Percentiles rank a stretch among this genome's conserved stretches.
Conservation (phyloP, 2,797 vertebrate genomes). For the Pampus argenteus region DNA sequence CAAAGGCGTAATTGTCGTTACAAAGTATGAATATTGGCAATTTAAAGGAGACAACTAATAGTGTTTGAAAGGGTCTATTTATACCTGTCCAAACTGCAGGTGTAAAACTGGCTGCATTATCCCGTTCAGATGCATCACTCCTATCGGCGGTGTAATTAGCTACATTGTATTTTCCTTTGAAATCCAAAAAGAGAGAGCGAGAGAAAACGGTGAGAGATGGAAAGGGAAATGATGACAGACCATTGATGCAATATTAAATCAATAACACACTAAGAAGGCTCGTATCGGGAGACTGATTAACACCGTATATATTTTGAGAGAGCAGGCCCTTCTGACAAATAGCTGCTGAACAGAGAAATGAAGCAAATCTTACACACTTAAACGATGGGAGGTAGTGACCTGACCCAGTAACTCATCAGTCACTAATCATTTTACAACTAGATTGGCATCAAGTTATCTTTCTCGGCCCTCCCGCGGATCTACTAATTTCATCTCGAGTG, state of each 20-base stretch:
- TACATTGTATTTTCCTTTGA: neutral
- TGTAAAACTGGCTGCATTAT: neutral
- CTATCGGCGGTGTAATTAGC: slow-evolving; percentile 1
- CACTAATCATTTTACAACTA: neutral
- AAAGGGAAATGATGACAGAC: slow-evolving; percentile 2
- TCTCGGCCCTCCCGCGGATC: no score
- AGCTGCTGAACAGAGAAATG: no score
- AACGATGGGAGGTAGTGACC: neutral
- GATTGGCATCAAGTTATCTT: neutral
- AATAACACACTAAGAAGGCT: slow-evolving; percentile 30
- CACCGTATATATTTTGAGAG: slow-evolving; percentile 5
- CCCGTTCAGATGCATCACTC: neutral
- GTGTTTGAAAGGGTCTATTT: no score
- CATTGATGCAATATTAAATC: slow-evolving; percentile 29
- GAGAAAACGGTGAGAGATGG: neutral
- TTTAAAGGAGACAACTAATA: no score
- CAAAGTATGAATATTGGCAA: no score
- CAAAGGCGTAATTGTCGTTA: no score
- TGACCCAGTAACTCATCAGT: no score
- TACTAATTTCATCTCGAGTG: no score
- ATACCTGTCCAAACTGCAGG: no score
- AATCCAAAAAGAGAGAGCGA: neutral
- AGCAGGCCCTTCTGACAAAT: slow-evolving; percentile 12
- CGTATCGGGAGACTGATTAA: slow-evolving; percentile 21
- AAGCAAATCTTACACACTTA: neutral